Evolutionary conservation across 2,888 invertebrate species (phyloP).

Genomic region (Mesorhabditis sp.): DNA sequence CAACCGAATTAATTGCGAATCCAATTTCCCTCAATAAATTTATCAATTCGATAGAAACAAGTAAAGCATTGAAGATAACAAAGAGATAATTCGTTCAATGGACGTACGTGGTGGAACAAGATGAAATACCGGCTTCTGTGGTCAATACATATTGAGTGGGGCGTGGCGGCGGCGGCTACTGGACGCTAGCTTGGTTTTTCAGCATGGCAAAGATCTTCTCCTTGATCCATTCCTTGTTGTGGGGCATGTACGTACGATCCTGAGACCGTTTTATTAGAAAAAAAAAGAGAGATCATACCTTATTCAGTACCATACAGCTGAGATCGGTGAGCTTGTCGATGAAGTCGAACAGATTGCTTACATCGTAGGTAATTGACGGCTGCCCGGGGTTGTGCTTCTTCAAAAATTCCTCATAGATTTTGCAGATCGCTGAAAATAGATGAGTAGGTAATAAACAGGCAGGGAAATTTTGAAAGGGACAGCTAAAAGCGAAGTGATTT

Average conservation of each 20-base stretch:
- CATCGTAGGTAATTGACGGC: conserved; percentile 95
- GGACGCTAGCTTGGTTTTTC: conserved; percentile 23
- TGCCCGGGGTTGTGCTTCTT: conserved; percentile 90
- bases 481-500: not conserved
- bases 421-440: conserved; percentile 74
- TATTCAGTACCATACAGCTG: conserved; percentile 76
- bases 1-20: not conserved
- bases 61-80: too few species aligned
- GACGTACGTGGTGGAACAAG: too few species aligned
- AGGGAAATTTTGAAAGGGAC: not conserved
- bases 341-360: conserved; percentile 89
- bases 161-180: not conserved
- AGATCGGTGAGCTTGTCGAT: conserved; percentile 91
- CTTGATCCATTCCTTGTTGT: conserved; percentile 98
- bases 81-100: too few species aligned
- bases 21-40: too few species aligned
- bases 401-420: conserved; percentile 96
- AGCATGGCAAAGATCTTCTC: conserved; percentile 84
- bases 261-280: conserved; percentile 13
- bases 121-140: too few species aligned
- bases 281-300: conserved; percentile 15
- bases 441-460: not conserved
- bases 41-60: too few species aligned
- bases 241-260: conserved; percentile 83
- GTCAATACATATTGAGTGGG: too few species aligned